Evolutionary conservation across 2,113 vertebrate species (phyloP).

Genomic region (Todiramphus chloris): DNA sequence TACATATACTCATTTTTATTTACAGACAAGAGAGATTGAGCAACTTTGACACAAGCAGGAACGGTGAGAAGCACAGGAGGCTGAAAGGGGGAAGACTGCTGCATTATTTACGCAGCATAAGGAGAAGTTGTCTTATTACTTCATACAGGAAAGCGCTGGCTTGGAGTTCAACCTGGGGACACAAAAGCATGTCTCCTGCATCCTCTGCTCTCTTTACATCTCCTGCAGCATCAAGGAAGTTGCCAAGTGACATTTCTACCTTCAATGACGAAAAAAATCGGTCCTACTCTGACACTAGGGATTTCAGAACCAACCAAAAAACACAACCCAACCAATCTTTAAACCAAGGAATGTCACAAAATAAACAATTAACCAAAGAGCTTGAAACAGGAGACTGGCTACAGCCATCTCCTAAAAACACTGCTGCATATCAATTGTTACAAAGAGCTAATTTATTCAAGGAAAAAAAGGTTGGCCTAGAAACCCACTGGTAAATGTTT

Average conservation of each 20-base stretch:
- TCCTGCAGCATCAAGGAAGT: background rate
- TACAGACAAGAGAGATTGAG: conserved; percentile 1
- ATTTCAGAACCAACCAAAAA: background rate
- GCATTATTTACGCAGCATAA: background rate
- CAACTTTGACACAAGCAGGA: background rate
- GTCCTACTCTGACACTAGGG: background rate
- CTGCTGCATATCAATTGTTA: background rate
- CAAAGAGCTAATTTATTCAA: background rate
- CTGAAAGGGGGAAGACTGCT: background rate
- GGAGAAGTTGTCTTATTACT: background rate
- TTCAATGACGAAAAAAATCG: background rate
- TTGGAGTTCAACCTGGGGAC: background rate
- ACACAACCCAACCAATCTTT: background rate
- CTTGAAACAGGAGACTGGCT: background rate
- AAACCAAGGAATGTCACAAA: background rate
- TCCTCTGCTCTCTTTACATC: background rate
- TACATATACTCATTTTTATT: conserved; percentile 42
- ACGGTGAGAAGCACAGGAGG: background rate
- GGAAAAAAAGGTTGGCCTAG: fast-evolving
- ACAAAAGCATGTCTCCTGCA: background rate
- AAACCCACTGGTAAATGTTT: background rate
- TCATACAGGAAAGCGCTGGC: background rate
- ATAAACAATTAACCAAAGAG: background rate
- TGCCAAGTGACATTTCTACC: background rate
- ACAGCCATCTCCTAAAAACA: background rate